phyloP scores from a whole-genome alignment of 92 coral and sea anemone species.

The Meandrina meandrites region DNA sequence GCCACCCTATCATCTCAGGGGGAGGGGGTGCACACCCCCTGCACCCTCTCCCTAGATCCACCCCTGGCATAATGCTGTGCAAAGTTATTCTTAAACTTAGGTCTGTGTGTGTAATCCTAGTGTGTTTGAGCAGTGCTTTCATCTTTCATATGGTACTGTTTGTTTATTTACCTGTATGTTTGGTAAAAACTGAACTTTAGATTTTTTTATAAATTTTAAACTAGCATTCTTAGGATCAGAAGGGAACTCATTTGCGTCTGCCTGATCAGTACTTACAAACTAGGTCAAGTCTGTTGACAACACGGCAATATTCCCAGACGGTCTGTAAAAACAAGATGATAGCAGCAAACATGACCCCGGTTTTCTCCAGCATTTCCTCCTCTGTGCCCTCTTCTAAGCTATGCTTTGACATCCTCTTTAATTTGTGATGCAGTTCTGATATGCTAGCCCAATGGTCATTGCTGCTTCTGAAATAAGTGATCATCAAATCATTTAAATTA shows the following conservation, averaged over 20 bases:
- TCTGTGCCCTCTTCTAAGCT: slow-evolving; percentile 61
- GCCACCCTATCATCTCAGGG: too few relatives aligned
- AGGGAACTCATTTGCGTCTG: not conserved
- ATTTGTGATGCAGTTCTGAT: slow-evolving; percentile 84
- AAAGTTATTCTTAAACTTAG: too few relatives aligned
- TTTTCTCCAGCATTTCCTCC: slow-evolving; percentile 72
- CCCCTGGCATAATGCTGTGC: too few relatives aligned
- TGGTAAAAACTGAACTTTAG: too few relatives aligned
- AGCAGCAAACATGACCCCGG: slow-evolving; percentile 92
- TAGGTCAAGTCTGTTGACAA: slow-evolving; percentile 79
- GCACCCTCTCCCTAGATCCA: too few relatives aligned
- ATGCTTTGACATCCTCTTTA: slow-evolving; percentile 88
- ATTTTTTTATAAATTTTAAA: too few relatives aligned
- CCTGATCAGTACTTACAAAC: slow-evolving; percentile 59
- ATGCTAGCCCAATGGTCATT: slow-evolving; percentile 89
- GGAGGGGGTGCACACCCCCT: too few relatives aligned
- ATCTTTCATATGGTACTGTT: too few relatives aligned
- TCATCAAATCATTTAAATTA: not conserved
- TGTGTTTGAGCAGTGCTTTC: too few relatives aligned
- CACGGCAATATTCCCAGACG: slow-evolving; percentile 96
- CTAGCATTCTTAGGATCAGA: too few relatives aligned
- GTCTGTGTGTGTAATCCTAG: too few relatives aligned
- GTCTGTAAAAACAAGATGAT: slow-evolving; percentile 86
- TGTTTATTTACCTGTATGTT: too few relatives aligned
- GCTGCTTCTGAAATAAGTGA: slow-evolving; percentile 63